Evolutionary conservation across 2,888 invertebrate species (phyloP).

Genomic region (Acleris cristana): DNA sequence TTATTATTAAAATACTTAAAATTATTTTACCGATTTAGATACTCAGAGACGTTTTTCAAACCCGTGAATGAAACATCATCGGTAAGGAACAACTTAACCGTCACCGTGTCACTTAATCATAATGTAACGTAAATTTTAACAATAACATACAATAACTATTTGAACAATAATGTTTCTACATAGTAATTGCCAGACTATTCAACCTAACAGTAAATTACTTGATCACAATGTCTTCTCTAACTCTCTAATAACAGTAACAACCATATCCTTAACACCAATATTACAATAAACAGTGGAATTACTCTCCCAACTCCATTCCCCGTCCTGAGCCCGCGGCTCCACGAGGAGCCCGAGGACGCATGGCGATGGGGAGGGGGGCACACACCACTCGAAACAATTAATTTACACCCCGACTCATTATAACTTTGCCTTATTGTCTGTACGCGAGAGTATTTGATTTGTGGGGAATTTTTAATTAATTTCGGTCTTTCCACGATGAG

Average conservation of each 20-base stretch:
- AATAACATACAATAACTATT: no score
- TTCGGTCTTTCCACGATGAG: constrained; percentile 19
- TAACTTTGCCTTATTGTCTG: constrained; percentile 53
- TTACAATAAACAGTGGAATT: constrained; percentile 55
- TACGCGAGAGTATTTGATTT: constrained; percentile 42
- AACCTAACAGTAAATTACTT: no score
- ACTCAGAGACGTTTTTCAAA: no score
- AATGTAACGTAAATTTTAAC: no score
- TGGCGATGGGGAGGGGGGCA: constrained; percentile 14
- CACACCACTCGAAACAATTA: constrained; percentile 57
- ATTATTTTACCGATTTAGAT: no score
- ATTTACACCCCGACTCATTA: constrained; percentile 66
- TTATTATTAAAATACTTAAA: no score
- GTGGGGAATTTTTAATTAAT: constrained; percentile 33
- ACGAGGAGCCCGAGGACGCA: constrained; percentile 38
- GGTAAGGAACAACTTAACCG: no score
- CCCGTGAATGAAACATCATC: no score
- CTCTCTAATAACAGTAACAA: not conserved
- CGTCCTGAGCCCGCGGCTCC: constrained; percentile 41
- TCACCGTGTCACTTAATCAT: no score
- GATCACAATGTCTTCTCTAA: no score
- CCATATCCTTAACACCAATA: constrained; percentile 11
- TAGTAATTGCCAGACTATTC: no score
- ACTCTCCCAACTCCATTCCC: constrained; percentile 67
- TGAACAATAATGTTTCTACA: no score